A percentile compares a stretch with the other conserved stretches of the same genome.
phyloP scores from a whole-genome alignment of 2,113 vertebrate species.

The Heterotis niloticus region DNA sequence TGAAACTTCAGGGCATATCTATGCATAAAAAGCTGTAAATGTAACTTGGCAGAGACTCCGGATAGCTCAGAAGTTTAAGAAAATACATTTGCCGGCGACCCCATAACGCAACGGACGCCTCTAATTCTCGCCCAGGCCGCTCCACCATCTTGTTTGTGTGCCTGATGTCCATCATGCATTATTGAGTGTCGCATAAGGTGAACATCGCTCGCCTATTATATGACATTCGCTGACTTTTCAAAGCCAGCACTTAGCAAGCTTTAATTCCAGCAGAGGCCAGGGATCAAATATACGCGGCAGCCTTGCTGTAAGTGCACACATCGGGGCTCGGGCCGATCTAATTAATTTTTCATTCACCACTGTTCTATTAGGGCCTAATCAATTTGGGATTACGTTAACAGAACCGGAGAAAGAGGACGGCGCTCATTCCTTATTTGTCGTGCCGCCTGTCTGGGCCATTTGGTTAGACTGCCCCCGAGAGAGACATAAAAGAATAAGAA shows the following conservation, averaged over 20 bases:
- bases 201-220: constrained; percentile 31
- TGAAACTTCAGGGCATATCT: too few species aligned
- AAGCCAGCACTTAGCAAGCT: constrained; percentile 50
- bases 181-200: constrained; percentile 33
- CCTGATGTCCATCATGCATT: constrained; percentile 26
- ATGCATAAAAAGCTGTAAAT: too few species aligned
- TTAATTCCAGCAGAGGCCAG: constrained; percentile 60
- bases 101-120: not conserved
- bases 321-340: constrained; percentile 62
- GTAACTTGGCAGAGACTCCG: too few species aligned
- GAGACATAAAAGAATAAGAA: constrained; percentile 61
- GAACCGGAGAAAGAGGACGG: constrained; percentile 62
- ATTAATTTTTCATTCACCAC: constrained; percentile 80
- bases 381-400: constrained; percentile 76
- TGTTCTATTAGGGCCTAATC: constrained; percentile 74
- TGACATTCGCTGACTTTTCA: constrained; percentile 47
- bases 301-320: constrained; percentile 61
- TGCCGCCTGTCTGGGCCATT: constrained; percentile 60
- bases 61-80: not conserved
- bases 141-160: constrained; percentile 1
- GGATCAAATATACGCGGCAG: constrained; percentile 66
- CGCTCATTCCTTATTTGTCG: constrained; percentile 63
- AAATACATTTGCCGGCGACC: not conserved
- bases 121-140: not conserved
- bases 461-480: constrained; percentile 65